Percentiles rank a stretch among this genome's conserved stretches.
Conservation (phyloP, 1,140 invertebrate genomes). For the Aphelenchoides avenae region DNA sequence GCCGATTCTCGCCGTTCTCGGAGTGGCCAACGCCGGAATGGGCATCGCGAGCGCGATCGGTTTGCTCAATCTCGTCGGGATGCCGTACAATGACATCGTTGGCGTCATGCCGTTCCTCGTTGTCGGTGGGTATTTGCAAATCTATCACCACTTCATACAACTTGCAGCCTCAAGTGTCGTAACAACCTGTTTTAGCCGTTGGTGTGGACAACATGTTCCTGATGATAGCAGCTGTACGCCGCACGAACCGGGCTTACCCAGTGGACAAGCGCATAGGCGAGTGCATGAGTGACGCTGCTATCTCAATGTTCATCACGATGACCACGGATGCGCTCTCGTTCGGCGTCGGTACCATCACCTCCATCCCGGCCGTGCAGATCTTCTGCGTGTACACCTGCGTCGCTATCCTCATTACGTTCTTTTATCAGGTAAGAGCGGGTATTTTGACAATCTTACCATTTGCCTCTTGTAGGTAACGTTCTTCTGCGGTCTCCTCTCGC, state of each 20-base stretch:
- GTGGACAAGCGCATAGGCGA: conserved; percentile 53
- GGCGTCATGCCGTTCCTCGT: conserved; percentile 59
- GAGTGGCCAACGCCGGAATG: conserved; percentile 65
- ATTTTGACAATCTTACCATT: conserved; percentile 73
- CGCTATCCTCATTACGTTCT: conserved; percentile 83
- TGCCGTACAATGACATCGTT: conserved; percentile 63
- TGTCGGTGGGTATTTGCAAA: conserved; percentile 42
- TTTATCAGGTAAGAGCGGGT: conserved; percentile 83
- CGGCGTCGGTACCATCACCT: conserved; percentile 61
- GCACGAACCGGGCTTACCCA: conserved; percentile 45
- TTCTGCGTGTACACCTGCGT: conserved; percentile 93
- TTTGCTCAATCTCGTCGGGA: conserved; percentile 77
- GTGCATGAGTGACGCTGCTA: conserved; percentile 59
- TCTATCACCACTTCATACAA: conserved; percentile 3
- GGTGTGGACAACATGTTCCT: conserved; percentile 65
- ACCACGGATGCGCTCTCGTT: conserved; percentile 64
- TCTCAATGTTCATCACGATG: conserved; percentile 64
- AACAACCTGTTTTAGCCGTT: conserved; percentile 59
- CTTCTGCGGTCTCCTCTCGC: conserved; percentile 46
- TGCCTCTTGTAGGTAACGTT: conserved; percentile 47
- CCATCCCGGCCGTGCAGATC: conserved; percentile 70
- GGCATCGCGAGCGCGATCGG: conserved; percentile 82
- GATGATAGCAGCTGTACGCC: conserved; percentile 61
- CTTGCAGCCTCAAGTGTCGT: conserved; percentile 2
- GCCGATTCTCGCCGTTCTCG: conserved; percentile 53